Evolutionary conservation across 35 echinoderm and acorn worm genomes (phyloP), one percentile per base, ranked within the genome.

Genomic region (Apostichopus californicus): DNA sequence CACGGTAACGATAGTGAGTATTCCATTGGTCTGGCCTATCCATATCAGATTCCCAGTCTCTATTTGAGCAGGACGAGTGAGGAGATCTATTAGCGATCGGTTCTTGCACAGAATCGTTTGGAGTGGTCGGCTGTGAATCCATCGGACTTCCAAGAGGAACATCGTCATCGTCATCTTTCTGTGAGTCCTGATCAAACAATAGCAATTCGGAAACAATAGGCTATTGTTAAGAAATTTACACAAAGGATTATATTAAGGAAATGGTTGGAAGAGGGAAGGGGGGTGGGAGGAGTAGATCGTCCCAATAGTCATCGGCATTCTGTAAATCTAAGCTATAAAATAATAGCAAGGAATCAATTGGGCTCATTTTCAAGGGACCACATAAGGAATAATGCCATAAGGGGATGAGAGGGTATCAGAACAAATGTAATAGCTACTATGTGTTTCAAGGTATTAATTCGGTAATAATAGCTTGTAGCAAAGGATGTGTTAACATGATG

Each of bases 21-120:
- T 85, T 85, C 81, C 81, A 85, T 5, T 85, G 57, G 4, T 85
- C 81, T 46, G 25, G 54, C 15, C 55, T 60, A 55, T 85, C 81
- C 6, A 18, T 17, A 14, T 85, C 81, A 2, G 56, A 85, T 85
- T 85, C 81, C 12, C 55, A 85, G 17, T 85, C 81, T 58, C 58
- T 85, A 55, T 85, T 85, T 4, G 81, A 59, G 58, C 81, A 56
- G 15, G 24, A 55, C 10, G 81, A 85, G 81, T 85, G 55, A 54
- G 80, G 55, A n/a, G 81, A 59, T 59, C 56, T 85, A 8, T 85
- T 85, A 5, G 14, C 10, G 81, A 58, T 6, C 4, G 81, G 55
- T 21, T 85, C 81, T 1, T 17, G 15, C 15, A 23, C 1, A 6
- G 12, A 15, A 58, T 85, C 81, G 8, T 8, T 15, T n/a, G 81